These are phyloP conservation scores for Eristalis intricaria DNA, from an alignment of 2,888 invertebrate genomes.

Conservation along the genomic window DNA sequence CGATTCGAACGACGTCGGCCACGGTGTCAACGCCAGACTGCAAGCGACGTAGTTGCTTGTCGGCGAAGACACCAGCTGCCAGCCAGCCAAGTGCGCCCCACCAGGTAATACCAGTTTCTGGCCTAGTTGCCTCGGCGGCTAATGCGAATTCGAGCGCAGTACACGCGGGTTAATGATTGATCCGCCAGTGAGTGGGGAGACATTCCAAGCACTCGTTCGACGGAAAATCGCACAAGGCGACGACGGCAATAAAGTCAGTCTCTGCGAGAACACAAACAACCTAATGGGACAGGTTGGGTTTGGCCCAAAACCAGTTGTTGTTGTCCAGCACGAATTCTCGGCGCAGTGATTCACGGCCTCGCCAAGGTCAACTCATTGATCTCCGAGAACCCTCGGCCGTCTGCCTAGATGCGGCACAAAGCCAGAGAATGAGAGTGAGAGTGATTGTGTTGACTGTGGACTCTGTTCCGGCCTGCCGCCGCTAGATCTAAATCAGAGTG, in stretches of 20 bases:
- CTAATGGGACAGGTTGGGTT: neutral
- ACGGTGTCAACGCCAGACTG: neutral
- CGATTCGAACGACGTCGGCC: neutral
- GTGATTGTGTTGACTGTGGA: neutral
- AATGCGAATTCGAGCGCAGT: slow-evolving; percentile 16
- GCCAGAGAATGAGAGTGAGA: neutral
- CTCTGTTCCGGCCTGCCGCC: neutral
- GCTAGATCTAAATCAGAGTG: neutral
- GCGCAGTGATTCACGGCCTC: neutral
- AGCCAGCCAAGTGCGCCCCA: slow-evolving; percentile 15
- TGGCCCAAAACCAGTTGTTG: neutral
- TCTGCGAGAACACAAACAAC: neutral
- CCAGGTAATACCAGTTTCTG: slow-evolving; percentile 43
- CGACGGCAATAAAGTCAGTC: neutral
- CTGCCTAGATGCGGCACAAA: no score
- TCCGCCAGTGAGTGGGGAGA: neutral
- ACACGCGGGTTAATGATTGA: slow-evolving; percentile 1
- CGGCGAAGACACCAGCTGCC: neutral
- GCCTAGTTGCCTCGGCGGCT: slow-evolving; percentile 17
- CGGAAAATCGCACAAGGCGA: neutral
- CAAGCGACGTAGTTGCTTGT: neutral
- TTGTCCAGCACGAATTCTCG: neutral
- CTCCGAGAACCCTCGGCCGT: neutral
- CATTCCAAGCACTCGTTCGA: neutral
- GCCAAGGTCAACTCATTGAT: neutral